Evolutionary conservation across 1,140 invertebrate species (phyloP).

Genomic region (Harpegnathos saltator): DNA sequence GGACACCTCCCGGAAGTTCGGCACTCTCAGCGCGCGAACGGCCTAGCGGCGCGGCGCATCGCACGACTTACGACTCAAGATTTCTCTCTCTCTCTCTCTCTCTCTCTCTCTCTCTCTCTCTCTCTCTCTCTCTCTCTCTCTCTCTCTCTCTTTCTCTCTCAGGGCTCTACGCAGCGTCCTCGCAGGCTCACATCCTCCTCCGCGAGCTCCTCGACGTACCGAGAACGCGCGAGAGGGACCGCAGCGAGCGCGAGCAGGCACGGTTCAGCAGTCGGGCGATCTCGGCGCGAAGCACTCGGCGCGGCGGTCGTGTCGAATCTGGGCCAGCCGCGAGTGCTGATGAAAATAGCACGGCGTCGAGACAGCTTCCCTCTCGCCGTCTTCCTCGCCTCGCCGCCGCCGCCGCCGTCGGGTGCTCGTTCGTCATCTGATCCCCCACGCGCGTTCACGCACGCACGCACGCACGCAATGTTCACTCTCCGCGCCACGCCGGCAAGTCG

Average conservation of each 20-base stretch:
- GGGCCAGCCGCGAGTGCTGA: constrained; percentile 79
- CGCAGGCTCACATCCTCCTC: too few relatives aligned
- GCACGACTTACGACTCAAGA: too few relatives aligned
- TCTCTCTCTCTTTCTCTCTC: too few relatives aligned
- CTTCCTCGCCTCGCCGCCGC: constrained; percentile 8
- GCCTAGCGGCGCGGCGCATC: too few relatives aligned
- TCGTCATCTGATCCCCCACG: constrained; percentile 31
- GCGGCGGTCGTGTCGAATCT: constrained; percentile 79
- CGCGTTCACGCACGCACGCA: background rate
- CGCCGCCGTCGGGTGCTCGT: constrained; percentile 13
- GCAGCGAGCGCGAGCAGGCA: constrained; percentile 37
- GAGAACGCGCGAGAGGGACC: too few relatives aligned
- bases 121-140: too few relatives aligned
- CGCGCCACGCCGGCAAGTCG: too few relatives aligned
- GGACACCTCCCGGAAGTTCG: constrained; percentile 14
- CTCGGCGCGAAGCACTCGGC: constrained; percentile 22
- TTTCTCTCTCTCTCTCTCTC: too few relatives aligned
- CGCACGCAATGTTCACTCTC: background rate
- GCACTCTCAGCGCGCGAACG: background rate
- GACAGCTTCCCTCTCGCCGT: constrained; percentile 62
- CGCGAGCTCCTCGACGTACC: too few relatives aligned
- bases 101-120: too few relatives aligned
- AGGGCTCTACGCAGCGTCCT: too few relatives aligned
- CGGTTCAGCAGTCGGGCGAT: constrained; percentile 15
- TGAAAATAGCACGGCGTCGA: constrained; percentile 82